Evolutionary conservation across 2,888 invertebrate species (phyloP), one percentile per base, ranked within the genome.

Genomic region (Ligdia adustata): DNA sequence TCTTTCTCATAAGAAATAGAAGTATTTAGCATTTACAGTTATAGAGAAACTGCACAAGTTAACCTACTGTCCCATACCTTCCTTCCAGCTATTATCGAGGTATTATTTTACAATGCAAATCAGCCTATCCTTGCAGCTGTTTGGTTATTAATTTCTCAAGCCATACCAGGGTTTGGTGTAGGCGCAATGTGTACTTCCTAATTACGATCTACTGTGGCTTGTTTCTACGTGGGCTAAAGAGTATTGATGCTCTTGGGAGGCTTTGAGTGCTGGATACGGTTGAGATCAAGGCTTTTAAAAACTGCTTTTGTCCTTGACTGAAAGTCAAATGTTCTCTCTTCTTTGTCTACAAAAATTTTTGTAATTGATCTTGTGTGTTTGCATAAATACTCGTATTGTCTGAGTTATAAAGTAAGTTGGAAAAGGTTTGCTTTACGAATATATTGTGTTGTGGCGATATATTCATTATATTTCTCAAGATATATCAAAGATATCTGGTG

Each of bases 121-220:
- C 55, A 55, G 48, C 44, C 52, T 50, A 42, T 48, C 55, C 49
- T 50, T 53, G 52, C 68, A 63, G 66, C 60, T 70, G 54, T 55
- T 69, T 64, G 67, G 68, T 76, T 83, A 85, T 82, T 84, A 82
- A 83, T 86, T 85, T 85, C 79, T 69, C 76, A 66, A 59, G 51
- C 79, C 79, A 68, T 82, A 76, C n/a, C 69, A 65, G 60, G 71
- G 62, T 20, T 38, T 16, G 29, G 79, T 75, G 88, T 84, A 71
- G 85, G 87, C 64, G 65, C 57, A 42, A 32, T 65, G 60, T 64
- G 62, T 71, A 75, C 81, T 83, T 81, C 82, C 83, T 86, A 85
- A 86, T 86, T 78, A 78, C 72, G 63, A 69, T 66, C 62, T 66
- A 66, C 66, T 65, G 69, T 68, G 63, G 71, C 69, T 68, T 64